Evolutionary conservation across 2,797 vertebrate species (phyloP).

Genomic region (Naso thynnoides): DNA sequence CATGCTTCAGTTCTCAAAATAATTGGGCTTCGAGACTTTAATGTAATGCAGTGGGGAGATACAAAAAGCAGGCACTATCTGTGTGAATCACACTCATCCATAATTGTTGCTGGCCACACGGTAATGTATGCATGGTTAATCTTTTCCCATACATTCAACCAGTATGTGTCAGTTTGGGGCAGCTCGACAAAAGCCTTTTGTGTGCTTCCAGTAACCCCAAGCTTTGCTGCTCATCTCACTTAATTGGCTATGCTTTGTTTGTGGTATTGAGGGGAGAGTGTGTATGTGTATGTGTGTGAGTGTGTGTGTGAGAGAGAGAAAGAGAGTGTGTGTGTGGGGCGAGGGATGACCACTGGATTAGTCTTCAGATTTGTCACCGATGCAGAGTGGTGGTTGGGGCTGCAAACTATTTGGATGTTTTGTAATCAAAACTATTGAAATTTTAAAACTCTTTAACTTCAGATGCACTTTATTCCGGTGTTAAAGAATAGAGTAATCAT

Average conservation of each 20-base stretch:
- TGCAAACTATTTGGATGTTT: conserved; percentile 14
- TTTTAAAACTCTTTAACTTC: conserved; percentile 13
- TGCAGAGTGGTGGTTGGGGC: conserved; percentile 4
- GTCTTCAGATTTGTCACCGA: conserved; percentile 40
- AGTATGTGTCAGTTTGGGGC: conserved; percentile 64
- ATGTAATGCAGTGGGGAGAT: conserved; percentile 20
- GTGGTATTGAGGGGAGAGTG: conserved; percentile 58
- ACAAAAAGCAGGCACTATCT: conserved; percentile 13
- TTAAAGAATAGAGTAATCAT: neutral
- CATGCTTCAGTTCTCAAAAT: conserved; percentile 40
- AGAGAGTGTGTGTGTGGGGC: conserved; percentile 14
- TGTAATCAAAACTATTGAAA: neutral
- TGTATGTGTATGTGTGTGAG: conserved; percentile 32
- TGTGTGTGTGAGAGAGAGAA: conserved; percentile 22
- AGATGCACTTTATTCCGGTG: neutral
- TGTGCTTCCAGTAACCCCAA: conserved; percentile 79
- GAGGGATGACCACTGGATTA: conserved; percentile 45
- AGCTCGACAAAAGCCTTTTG: conserved; percentile 80
- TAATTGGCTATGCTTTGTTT: conserved; percentile 82
- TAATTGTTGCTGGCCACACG: conserved; percentile 26
- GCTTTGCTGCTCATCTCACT: conserved; percentile 73
- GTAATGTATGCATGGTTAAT: conserved; percentile 71
- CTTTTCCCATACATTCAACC: conserved; percentile 75
- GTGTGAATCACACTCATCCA: conserved; percentile 36
- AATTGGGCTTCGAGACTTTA: conserved; percentile 30